A percentile compares a stretch with the other conserved stretches of the same genome.
Evolutionary conservation across 2,888 invertebrate species (phyloP).

Genomic region (Nowickia ferox): DNA sequence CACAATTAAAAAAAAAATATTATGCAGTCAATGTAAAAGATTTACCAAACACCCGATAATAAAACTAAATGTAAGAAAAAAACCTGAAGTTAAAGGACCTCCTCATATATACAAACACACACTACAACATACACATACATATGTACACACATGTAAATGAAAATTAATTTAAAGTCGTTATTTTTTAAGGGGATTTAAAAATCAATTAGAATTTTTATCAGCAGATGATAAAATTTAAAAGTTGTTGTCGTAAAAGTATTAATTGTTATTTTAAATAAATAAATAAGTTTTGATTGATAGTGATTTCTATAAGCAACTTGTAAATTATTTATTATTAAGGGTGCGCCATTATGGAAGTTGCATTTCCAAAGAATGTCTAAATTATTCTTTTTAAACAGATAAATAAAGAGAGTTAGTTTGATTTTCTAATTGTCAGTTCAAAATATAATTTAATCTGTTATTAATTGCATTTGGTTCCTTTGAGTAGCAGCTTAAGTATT

Average conservation of each 20-base stretch:
- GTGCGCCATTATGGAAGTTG: too few relatives aligned
- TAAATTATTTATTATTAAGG: neutral
- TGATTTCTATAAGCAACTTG: neutral
- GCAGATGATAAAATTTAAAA: neutral
- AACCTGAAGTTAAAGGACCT: constrained; percentile 50
- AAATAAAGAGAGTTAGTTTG: too few relatives aligned
- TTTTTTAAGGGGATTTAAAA: constrained; percentile 21
- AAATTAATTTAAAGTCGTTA: constrained; percentile 9
- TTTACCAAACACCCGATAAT: constrained; percentile 10
- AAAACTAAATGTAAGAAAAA: constrained; percentile 12
- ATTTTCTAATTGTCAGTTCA: too few relatives aligned
- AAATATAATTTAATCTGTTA: too few relatives aligned
- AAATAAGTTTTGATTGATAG: constrained; percentile 21
- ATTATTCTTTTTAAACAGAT: too few relatives aligned
- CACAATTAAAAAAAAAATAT: constrained; percentile 4
- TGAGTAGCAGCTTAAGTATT: too few relatives aligned
- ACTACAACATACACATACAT: neutral
- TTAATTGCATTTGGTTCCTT: too few relatives aligned
- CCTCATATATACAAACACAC: too few relatives aligned
- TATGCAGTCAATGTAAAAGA: neutral
- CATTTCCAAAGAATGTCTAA: too few relatives aligned
- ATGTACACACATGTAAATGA: neutral
- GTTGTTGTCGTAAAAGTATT: neutral
- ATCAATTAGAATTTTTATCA: neutral
- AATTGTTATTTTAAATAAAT: neutral